Conservation (phyloP, 2,113 vertebrate species). For the Nipponia nippon region DNA sequence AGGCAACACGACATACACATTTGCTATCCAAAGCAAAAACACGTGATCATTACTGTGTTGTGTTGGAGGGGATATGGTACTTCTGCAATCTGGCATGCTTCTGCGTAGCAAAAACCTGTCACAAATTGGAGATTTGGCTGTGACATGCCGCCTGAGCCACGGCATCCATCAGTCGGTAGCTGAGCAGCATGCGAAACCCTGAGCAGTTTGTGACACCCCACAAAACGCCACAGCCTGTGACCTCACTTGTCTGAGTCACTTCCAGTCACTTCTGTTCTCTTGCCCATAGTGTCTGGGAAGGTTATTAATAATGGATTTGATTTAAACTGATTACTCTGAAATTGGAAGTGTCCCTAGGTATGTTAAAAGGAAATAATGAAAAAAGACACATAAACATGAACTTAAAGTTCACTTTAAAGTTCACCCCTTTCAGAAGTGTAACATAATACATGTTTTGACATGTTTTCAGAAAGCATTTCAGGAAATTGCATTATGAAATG, state of each 20-base stretch:
- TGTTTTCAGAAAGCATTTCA: conserved; percentile 32
- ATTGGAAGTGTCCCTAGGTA: neutral
- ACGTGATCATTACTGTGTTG: neutral
- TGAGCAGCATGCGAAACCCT: neutral
- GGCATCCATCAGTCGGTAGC: neutral
- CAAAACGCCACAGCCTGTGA: neutral
- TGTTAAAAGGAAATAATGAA: neutral
- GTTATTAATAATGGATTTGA: conserved; percentile 14
- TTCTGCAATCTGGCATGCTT: neutral
- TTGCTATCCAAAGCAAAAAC: neutral
- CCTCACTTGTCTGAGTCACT: neutral
- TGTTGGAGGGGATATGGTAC: neutral
- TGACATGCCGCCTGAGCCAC: neutral
- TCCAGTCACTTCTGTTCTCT: neutral
- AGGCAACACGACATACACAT: neutral
- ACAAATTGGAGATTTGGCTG: neutral
- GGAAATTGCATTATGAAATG: conserved; percentile 9
- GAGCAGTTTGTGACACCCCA: neutral
- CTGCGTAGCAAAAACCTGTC: neutral
- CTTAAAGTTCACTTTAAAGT: conserved; percentile 46
- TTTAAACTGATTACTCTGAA: conserved; percentile 16
- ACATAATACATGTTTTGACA: neutral
- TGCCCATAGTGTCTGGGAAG: neutral
- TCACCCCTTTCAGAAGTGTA: conserved; percentile 42
- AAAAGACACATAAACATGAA: conserved; percentile 14